Evolutionary conservation across 2,888 invertebrate genomes (phyloP).

Genomic region (Caenorhabditis uteleia): DNA sequence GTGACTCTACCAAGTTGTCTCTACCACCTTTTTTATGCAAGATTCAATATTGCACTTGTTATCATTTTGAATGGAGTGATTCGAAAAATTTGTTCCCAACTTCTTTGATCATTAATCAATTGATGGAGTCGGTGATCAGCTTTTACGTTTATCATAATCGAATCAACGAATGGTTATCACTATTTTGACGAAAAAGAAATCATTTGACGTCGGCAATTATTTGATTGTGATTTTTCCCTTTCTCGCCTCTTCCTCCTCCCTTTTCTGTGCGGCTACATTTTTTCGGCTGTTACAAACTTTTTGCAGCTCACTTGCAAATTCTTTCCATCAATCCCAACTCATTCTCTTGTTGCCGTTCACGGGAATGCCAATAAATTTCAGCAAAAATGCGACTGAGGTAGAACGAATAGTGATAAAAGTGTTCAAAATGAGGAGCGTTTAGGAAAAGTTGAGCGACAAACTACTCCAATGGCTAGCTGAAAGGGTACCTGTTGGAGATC

Average conservation of each 20-base stretch:
- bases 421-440: neutral
- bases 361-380: slow-evolving; percentile 34
- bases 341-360: neutral
- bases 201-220: slow-evolving; percentile 19
- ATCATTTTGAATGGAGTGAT: neutral
- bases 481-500: slow-evolving; percentile 34
- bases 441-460: slow-evolving; percentile 27
- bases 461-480: slow-evolving; percentile 44
- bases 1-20: no score
- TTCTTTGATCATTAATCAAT: no score
- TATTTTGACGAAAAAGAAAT: slow-evolving; percentile 20
- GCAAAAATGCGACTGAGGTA: slow-evolving; percentile 27
- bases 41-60: no score
- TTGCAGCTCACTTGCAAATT: neutral
- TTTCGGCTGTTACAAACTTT: slow-evolving; percentile 6
- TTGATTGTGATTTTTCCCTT: slow-evolving; percentile 6
- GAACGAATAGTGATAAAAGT: neutral
- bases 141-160: slow-evolving; percentile 27
- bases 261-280: neutral
- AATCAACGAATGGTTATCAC: slow-evolving; percentile 29
- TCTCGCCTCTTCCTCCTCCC: slow-evolving; percentile 3
- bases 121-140: no score
- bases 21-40: no score
- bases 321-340: slow-evolving; percentile 6
- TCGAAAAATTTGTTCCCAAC: slow-evolving; percentile 2